Percentiles rank a stretch among this genome's conserved stretches.
Evolutionary conservation across 2,113 vertebrate genomes (phyloP).

Genomic region (Taxidea taxus): DNA sequence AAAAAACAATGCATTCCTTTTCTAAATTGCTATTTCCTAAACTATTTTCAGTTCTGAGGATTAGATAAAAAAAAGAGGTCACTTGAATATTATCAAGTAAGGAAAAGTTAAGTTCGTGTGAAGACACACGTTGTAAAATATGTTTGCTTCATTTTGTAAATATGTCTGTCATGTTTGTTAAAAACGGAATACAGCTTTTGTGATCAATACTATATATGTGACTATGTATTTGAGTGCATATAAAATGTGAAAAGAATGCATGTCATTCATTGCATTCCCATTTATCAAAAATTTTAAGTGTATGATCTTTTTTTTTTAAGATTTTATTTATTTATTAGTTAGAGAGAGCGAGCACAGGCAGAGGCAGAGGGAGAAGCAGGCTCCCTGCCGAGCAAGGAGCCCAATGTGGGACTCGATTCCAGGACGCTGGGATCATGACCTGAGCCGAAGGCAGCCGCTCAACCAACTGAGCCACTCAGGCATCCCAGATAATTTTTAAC

Average conservation of each 20-base stretch:
- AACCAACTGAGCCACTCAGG: no score
- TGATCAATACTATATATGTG: not conserved
- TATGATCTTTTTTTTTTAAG: no score
- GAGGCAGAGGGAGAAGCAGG: no score
- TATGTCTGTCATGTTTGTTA: not conserved
- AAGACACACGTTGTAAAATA: not conserved
- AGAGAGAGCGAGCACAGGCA: no score
- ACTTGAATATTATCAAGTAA: not conserved
- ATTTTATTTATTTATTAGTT: no score
- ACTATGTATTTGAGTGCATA: not conserved
- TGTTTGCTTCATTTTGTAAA: not conserved
- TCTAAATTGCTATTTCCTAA: slow-evolving; percentile 9
- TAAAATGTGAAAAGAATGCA: not conserved
- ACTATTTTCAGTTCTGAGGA: not conserved
- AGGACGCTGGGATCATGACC: no score
- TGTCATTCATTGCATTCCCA: not conserved
- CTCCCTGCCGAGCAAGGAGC: no score
- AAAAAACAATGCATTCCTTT: not conserved
- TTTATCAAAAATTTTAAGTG: not conserved
- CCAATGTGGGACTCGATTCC: no score
- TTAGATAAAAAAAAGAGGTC: not conserved
- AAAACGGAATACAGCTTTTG: not conserved
- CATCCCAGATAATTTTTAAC: no score
- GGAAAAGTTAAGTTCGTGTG: not conserved
- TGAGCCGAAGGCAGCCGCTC: no score